phyloP scores from a whole-genome alignment of 2,113 vertebrate species.

The Falco punctatus region DNA sequence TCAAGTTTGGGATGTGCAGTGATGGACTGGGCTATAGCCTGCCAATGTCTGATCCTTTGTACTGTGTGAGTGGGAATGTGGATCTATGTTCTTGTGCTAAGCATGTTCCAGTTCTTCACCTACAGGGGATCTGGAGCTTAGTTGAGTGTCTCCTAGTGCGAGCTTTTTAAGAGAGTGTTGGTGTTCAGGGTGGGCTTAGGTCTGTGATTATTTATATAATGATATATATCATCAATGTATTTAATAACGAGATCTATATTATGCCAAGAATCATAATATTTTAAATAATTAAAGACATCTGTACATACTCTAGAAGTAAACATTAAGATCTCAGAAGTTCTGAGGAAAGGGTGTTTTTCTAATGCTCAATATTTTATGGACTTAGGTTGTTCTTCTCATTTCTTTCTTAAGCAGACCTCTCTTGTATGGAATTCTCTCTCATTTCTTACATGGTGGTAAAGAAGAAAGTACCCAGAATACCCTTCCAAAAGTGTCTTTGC shows the following conservation, averaged over 20 bases:
- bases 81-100: not conserved
- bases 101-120: accelerated
- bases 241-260: too few species aligned
- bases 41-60: not conserved
- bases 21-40: not conserved
- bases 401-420: conserved; percentile 84
- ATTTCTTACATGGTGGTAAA: conserved; percentile 79
- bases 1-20: not conserved
- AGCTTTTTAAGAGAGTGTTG: not conserved
- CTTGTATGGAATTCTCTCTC: conserved; percentile 88
- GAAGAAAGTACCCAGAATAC: conserved; percentile 68
- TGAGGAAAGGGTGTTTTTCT: not conserved
- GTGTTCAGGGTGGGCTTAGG: not conserved
- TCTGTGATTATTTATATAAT: not conserved
- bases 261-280: not conserved
- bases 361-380: not conserved
- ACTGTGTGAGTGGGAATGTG: not conserved
- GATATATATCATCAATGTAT: too few species aligned
- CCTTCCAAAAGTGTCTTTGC: conserved; percentile 67
- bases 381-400: not conserved
- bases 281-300: not conserved
- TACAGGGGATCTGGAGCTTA: not conserved
- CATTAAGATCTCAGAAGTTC: not conserved
- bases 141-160: not conserved
- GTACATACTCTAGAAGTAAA: not conserved